Evolutionary conservation across 2,797 vertebrate genomes (phyloP).

Genomic region (Crenichthys baileyi): DNA sequence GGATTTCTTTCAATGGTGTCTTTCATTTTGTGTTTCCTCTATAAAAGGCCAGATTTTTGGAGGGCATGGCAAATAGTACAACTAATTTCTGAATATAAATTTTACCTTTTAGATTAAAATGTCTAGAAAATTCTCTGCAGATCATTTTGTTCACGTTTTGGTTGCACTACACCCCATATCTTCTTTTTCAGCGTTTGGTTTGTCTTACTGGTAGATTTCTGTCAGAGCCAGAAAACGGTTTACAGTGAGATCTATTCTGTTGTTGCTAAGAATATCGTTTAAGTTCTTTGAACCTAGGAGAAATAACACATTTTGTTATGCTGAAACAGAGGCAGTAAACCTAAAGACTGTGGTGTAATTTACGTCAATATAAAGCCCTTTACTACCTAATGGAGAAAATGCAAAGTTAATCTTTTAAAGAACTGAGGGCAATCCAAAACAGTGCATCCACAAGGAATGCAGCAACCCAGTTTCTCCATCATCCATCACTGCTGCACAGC

Average conservation of each 20-base stretch:
- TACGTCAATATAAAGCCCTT: not conserved
- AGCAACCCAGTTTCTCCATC: slow-evolving; percentile 56
- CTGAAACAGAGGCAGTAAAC: not conserved
- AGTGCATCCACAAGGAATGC: slow-evolving; percentile 38
- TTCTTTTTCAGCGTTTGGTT: not conserved
- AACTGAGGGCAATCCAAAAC: slow-evolving; percentile 8
- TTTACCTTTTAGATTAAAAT: no score
- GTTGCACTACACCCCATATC: not conserved
- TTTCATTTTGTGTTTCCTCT: not conserved
- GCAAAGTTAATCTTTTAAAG: not conserved
- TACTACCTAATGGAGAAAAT: not conserved
- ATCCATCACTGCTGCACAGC: slow-evolving; percentile 64
- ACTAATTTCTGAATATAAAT: no score
- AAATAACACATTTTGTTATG: not conserved
- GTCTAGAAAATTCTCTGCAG: not conserved
- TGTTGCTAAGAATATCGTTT: slow-evolving; percentile 1
- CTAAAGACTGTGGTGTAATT: not conserved
- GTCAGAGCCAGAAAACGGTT: not conserved
- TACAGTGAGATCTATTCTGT: not conserved
- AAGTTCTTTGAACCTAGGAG: not conserved
- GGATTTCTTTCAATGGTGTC: not conserved
- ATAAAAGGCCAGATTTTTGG: no score
- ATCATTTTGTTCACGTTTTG: not conserved
- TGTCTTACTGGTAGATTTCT: not conserved
- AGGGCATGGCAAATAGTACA: no score